Conservation (phyloP, 2,113 vertebrate genomes). For the Alaudala cheleensis region DNA sequence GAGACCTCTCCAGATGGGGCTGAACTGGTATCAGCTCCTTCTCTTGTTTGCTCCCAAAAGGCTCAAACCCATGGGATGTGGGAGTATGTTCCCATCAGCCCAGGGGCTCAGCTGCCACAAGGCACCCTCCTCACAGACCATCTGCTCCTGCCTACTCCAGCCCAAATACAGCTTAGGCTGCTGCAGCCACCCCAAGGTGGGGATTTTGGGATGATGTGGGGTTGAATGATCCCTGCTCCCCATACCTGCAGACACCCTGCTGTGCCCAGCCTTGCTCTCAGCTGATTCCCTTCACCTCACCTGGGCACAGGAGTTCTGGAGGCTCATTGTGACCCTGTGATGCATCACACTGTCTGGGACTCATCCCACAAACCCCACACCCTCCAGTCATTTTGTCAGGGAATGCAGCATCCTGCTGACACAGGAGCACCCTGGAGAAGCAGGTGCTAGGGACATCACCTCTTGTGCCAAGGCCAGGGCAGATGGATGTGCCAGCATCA, state of each 20-base stretch:
- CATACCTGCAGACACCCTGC: fast-evolving
- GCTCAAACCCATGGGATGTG: neutral
- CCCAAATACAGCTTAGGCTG: neutral
- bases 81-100: neutral
- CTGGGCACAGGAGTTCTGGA: neutral
- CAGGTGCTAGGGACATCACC: neutral
- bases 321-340: fast-evolving
- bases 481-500: neutral
- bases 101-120: neutral
- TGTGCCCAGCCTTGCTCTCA: neutral
- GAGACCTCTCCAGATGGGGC: neutral
- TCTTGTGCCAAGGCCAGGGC: neutral
- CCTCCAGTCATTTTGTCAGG: fast-evolving
- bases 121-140: neutral
- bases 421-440: neutral
- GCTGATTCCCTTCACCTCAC: neutral
- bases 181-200: neutral
- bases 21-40: neutral
- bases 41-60: neutral
- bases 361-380: neutral
- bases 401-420: neutral
- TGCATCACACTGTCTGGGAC: neutral
- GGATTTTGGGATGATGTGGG: fast-evolving
- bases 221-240: neutral
- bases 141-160: neutral